Base-by-base conservation (phyloP, 2,888 invertebrate genomes). In the Bimastos eiseni region DNA sequence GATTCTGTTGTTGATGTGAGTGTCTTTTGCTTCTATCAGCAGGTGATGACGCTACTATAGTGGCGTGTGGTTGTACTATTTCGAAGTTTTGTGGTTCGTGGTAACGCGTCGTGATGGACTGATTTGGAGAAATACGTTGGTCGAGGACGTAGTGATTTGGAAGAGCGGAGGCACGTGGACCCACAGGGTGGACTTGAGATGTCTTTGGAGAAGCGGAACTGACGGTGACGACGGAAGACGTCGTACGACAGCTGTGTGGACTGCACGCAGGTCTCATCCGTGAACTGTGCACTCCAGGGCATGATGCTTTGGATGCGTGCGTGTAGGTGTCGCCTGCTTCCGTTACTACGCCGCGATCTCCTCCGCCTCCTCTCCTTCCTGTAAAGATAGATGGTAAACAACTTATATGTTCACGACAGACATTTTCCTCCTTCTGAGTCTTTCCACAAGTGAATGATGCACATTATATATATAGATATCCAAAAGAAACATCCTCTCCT, bases 101-200 rank as follows among this genome's bases (percentile, higher is more conserved):
- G 49, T 49, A 49, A 24, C 49, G 49, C 24, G 49, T 49, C 41
- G 49, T 49, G 1, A 24, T 49, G 49, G 49, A 49, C n/a, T 70
- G 70, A 70, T 70, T 70, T n/a, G n/a, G 30, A n/a, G 70, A 8
- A n/a, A 70, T 70, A n/a, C 70, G 70, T 8, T 70, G 30, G 11
- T 70, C 70, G 3, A 70, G 70, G 70, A n/a, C 70, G 70, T 70
- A 70, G 70, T 70, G 70, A n/a, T 70, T 70, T 30, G 70, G 70
- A n/a, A 70, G 11, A 11, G 70, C 70, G n/a, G 30, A n/a, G 70
- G 30, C n/a, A 0, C 70, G 70, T n/a, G 70, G 70, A 70, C 70
- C 70, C n/a, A 70, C 70, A n/a, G 70, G 70, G n/a, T 70, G 70
- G 70, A 70, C 70, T 70, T 70, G 70, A 70, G 70, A 70, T 70